phyloP scores from a whole-genome alignment of 2,113 vertebrate species.

The Myotis lucifugus region DNA sequence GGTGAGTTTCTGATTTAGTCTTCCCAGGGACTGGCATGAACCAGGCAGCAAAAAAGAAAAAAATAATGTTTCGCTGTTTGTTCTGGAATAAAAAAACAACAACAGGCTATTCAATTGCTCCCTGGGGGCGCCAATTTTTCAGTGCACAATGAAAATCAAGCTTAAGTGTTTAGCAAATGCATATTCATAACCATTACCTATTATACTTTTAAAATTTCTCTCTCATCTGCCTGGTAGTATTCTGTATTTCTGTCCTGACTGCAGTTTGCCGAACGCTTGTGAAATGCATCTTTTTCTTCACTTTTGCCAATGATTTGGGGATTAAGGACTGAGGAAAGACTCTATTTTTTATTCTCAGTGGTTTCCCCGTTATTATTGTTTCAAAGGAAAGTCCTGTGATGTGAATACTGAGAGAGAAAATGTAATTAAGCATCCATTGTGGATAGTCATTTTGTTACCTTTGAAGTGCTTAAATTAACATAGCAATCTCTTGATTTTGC shows the following conservation, averaged over 20 bases:
- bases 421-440: constrained; percentile 72
- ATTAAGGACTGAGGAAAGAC: constrained; percentile 23
- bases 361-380: constrained; percentile 50
- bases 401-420: constrained; percentile 65
- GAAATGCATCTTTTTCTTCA: background rate
- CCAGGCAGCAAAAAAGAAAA: background rate
- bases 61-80: background rate
- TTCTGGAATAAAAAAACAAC: constrained; percentile 53
- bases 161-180: constrained; percentile 31
- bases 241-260: constrained; percentile 29
- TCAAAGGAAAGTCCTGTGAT: constrained; percentile 57
- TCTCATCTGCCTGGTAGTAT: background rate
- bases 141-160: constrained; percentile 62
- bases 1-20: background rate
- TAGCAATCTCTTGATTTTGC: constrained; percentile 68
- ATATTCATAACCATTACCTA: constrained; percentile 51
- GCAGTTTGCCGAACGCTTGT: background rate
- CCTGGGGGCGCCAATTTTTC: constrained; percentile 45
- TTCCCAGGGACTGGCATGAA: constrained; percentile 22
- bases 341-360: background rate
- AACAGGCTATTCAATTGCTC: background rate
- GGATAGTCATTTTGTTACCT: constrained; percentile 70
- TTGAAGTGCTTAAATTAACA: constrained; percentile 69
- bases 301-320: constrained; percentile 49
- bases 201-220: background rate